Evolutionary conservation across 64 coral and sea anemone genomes (phyloP).

Genomic region (Dendronephthya gigantea): DNA sequence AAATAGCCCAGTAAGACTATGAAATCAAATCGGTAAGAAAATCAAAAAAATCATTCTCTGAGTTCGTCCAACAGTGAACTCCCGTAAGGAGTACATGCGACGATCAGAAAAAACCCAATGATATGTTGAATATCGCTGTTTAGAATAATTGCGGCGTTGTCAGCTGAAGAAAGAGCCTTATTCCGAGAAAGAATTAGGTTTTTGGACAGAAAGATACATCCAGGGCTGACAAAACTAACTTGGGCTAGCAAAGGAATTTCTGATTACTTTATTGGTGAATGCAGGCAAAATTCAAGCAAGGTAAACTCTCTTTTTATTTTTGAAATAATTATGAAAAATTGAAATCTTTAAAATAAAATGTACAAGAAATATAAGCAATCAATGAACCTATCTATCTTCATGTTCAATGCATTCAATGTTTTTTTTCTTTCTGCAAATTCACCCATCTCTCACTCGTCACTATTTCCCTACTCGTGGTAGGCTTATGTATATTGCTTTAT

Average conservation of each 20-base stretch:
- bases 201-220: conserved; percentile 94
- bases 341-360: no score
- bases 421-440: not conserved
- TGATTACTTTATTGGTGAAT: conserved; percentile 98
- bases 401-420: no score
- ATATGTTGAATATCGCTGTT: not conserved
- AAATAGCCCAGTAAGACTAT: no score
- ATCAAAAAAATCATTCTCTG: no score
- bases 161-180: conserved; percentile 72
- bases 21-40: no score
- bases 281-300: conserved; percentile 96
- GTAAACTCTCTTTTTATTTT: no score
- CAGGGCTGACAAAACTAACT: conserved; percentile 86
- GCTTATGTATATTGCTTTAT: not conserved
- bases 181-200: conserved; percentile 93
- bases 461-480: not conserved
- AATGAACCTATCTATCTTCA: no score
- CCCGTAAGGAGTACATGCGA: not conserved
- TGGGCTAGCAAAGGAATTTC: conserved; percentile 97
- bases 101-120: not conserved
- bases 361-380: no score
- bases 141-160: conserved; percentile 90
- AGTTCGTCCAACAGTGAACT: not conserved
- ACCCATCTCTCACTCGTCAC: no score
- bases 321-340: not conserved